Conservation (phyloP, 2,797 vertebrate genomes). For the Thalassophryne amazonica region DNA sequence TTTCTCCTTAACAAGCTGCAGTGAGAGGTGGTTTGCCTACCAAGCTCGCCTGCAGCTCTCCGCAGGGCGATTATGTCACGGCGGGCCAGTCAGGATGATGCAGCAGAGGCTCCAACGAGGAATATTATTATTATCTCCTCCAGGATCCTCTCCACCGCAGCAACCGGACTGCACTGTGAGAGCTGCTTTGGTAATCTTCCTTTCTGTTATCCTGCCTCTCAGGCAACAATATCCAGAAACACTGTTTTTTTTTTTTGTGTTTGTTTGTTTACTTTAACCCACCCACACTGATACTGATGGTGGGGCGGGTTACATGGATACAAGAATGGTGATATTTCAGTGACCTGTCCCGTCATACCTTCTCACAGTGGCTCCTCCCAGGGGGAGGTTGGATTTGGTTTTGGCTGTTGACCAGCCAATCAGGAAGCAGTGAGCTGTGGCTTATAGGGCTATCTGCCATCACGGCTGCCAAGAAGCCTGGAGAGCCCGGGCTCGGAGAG, state of each 20-base stretch:
- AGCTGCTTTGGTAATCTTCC: constrained; percentile 64
- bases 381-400: constrained; percentile 55
- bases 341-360: constrained; percentile 58
- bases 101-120: constrained; percentile 65
- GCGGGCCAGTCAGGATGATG: constrained; percentile 71
- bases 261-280: constrained; percentile 49
- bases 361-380: constrained; percentile 23
- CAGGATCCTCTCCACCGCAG: constrained; percentile 71
- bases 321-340: constrained; percentile 44
- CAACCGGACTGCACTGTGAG: constrained; percentile 63
- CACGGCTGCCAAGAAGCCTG: constrained; percentile 55
- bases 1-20: constrained; percentile 77
- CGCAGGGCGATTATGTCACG: constrained; percentile 75
- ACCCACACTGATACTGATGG: constrained; percentile 59
- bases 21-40: constrained; percentile 75
- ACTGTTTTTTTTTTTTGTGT: too few species aligned
- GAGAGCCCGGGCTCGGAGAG: constrained; percentile 54
- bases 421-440: constrained; percentile 58
- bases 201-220: constrained; percentile 70
- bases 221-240: constrained; percentile 71
- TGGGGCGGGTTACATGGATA: constrained; percentile 59
- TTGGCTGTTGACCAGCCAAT: constrained; percentile 71
- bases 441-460: constrained; percentile 69
- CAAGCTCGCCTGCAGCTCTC: constrained; percentile 75
- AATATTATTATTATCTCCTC: constrained; percentile 78